Base-by-base conservation (phyloP, 2,888 invertebrate species). In the Nasonia oneida region DNA sequence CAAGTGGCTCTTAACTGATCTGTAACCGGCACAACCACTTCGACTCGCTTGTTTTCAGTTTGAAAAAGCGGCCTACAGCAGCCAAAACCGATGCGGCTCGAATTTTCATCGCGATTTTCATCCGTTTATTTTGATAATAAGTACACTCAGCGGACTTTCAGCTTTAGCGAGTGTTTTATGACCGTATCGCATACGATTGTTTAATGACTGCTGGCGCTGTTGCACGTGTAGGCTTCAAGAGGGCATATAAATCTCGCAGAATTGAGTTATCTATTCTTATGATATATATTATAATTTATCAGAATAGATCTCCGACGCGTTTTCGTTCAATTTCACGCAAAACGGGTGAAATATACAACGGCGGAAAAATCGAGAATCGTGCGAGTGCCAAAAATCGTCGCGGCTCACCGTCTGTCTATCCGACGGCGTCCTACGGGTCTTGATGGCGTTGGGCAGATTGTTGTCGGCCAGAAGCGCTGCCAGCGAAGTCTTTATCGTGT, bases 391-490 rank as follows among this genome's bases (percentile, higher is more conserved):
- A 42, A 10, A 42, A 8, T 42, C 42, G 8, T 42, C 8, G 42
- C 6, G 18, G 6, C 81, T 82, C 75, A 86, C 85, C 82, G 85
- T 42, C 4, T 61, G 78, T 50, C 53, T 77, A 77, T 71, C 77
- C 50, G 81, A 77, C 37, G 81, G 14, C n/a, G 39, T 57, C 33
- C 81, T 76, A 29, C 80, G 50, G 14, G 61, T 47, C 6, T 57
- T 47, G 37, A 67, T 86, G 64, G 33, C 73, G 23, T 53, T 70
- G 64, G 77, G 61, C 29, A 79, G 39, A 29, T 47, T 80, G 29
- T 83, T 86, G 81, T 83, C 84, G 57, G 82, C 74, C n/a, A 85
- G 77, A 10, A 85, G 78, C 23, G 87, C 77, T 10, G 82, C 85
- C 81, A 87, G 50, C 14, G 87, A 83, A 15, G 83, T 50, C 33